Evolutionary conservation across 2,888 invertebrate species (phyloP), one percentile per base, ranked within the genome.

Genomic region (Pterostichus madidus): DNA sequence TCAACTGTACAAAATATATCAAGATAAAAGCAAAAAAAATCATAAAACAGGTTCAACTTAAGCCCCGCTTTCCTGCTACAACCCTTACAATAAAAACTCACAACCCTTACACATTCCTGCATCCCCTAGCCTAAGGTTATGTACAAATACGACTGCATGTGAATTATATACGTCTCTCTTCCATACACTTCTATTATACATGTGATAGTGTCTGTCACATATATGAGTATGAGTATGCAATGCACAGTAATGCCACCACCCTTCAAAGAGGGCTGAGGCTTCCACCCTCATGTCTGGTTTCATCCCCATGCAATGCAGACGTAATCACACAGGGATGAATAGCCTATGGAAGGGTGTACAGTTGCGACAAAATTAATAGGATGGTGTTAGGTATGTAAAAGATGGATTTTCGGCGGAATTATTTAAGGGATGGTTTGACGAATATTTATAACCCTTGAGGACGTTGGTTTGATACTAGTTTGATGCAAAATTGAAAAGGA

Each of bases 101-200:
- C 39, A 39, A 39, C 59, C 59, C 59, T 31, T 59, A 31, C 53
- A 31, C n/a, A 31, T 31, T 59, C 59, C 24, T 31, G 31, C 59
- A 59, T 17, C 59, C 59, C 59, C 49, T n/a, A 17, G 11, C 59
- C 49, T n/a, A 17, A 31, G 59, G 31, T 3, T 17, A 31, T 59
- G 31, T 59, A 59, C 59, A 59, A 59, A 59, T 59, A 59, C 17
- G 59, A 31, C 59, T 59, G 59, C 31, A 59, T 59, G 59, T 59
- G 59, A 59, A 59, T 59, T 59, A 59, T 59, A 59, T 59, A 31
- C 11, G 59, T 59, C 15, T 39, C 0, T 5, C 49, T 10, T 59
- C 11, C 10, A 31, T 59, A 17, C 59, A 59, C 59, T 59, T 59
- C 24, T 59, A 59, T 59, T 31, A 59, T 59, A 10, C 59, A 59